Percentiles rank a stretch among this genome's conserved stretches.
Conservation (phyloP, 2,113 vertebrate species). For the Saguinus imperator region DNA sequence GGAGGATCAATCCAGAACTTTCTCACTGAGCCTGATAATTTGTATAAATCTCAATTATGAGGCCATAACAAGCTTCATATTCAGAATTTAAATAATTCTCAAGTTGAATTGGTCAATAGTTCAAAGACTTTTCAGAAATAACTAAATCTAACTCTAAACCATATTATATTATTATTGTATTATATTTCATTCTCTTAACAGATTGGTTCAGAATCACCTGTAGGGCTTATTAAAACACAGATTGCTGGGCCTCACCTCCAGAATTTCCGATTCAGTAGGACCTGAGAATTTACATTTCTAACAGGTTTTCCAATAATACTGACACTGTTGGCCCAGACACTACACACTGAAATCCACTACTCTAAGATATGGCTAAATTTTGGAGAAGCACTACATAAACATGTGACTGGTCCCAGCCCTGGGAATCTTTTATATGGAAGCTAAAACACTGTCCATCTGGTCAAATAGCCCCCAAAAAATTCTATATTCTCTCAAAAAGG, state of each 20-base stretch:
- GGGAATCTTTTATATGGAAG: not conserved
- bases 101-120: not conserved
- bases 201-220: not conserved
- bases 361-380: not conserved
- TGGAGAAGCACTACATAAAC: not conserved
- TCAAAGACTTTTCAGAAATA: slow-evolving; percentile 40
- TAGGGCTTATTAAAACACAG: not conserved
- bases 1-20: not conserved
- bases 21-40: not conserved
- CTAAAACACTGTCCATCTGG: not conserved
- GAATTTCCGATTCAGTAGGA: not conserved
- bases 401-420: not conserved
- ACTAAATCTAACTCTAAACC: not conserved
- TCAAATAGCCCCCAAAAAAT: not conserved
- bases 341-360: not conserved
- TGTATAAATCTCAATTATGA: not conserved
- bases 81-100: slow-evolving; percentile 25
- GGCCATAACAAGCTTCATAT: not conserved
- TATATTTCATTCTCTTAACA: not conserved
- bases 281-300: not conserved
- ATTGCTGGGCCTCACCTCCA: not conserved
- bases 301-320: not conserved
- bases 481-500: slow-evolving; percentile 28
- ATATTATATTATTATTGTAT: not conserved
- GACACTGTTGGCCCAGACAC: not conserved